phyloP scores from a whole-genome alignment of 2,113 vertebrate genomes.

The Phaethon lepturus region DNA sequence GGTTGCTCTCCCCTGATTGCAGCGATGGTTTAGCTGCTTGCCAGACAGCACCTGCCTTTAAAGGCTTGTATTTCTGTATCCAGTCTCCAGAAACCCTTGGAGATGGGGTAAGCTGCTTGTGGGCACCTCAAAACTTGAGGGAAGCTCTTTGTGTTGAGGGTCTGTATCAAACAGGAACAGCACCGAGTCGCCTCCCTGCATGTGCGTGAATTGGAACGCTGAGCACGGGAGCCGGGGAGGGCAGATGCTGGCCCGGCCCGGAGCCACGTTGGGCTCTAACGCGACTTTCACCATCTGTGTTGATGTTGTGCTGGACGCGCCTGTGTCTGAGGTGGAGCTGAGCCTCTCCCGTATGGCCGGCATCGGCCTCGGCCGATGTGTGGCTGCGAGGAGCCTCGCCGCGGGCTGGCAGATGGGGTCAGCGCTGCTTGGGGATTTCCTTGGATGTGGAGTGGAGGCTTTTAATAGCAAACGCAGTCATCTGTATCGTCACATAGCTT shows the following conservation, averaged over 20 bases:
- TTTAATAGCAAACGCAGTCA: background rate
- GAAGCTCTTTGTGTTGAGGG: background rate
- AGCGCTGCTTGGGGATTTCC: background rate
- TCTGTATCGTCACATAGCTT: background rate
- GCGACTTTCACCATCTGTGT: background rate
- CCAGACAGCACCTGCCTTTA: background rate
- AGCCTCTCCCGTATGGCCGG: background rate
- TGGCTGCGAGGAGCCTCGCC: background rate
- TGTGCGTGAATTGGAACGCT: accelerated
- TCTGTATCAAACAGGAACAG: background rate
- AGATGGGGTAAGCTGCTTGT: background rate
- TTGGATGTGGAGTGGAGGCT: background rate
- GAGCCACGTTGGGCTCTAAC: background rate
- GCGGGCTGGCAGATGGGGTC: background rate
- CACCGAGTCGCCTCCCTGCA: background rate
- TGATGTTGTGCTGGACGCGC: background rate
- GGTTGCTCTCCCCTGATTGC: background rate
- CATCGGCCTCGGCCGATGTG: background rate
- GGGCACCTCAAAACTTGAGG: background rate
- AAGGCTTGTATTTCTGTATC: background rate
- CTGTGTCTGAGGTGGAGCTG: background rate
- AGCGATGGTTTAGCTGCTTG: background rate
- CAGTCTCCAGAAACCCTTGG: background rate
- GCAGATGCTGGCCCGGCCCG: background rate
- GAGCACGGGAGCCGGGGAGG: background rate